These are phyloP conservation scores for Nomia melanderi DNA, from an alignment of 1,140 invertebrate genomes.

Conservation along the genomic window DNA sequence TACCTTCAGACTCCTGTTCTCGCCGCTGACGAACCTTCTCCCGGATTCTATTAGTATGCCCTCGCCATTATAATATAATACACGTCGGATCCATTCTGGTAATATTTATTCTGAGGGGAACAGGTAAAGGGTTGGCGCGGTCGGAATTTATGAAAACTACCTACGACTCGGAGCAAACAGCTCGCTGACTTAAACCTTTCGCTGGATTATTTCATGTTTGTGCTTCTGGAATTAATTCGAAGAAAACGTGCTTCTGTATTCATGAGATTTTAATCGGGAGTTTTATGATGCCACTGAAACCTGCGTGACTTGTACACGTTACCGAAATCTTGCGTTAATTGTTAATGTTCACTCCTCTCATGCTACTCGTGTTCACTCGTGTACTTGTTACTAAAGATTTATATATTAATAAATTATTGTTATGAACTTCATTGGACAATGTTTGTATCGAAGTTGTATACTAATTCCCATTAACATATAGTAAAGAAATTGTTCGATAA, in stretches of 20 bases:
- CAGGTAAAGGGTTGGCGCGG: constrained; percentile 34
- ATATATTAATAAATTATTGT: too few relatives aligned
- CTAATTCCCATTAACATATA: too few relatives aligned
- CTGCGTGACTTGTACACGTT: too few relatives aligned
- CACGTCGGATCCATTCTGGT: constrained; percentile 28
- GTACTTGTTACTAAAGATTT: too few relatives aligned
- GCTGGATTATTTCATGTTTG: not conserved
- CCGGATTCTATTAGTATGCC: constrained; percentile 32
- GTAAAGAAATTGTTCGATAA: too few relatives aligned
- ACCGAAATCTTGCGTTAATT: not conserved
- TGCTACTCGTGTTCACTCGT: too few relatives aligned
- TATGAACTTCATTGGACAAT: too few relatives aligned
- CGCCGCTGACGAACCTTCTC: constrained; percentile 38
- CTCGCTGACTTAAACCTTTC: not conserved
- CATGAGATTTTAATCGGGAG: not conserved
- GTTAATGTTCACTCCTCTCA: not conserved
- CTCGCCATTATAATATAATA: constrained; percentile 47
- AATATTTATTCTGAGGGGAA: constrained; percentile 49
- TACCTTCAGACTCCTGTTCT: constrained; percentile 38
- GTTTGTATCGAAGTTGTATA: too few relatives aligned
- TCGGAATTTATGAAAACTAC: constrained; percentile 10
- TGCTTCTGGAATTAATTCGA: not conserved
- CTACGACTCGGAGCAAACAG: not conserved
- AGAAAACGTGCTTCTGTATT: not conserved
- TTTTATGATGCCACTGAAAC: not conserved